Evolutionary conservation across 2,888 invertebrate genomes (phyloP), one percentile per base, ranked within the genome.

Genomic region (Unio delphinus): DNA sequence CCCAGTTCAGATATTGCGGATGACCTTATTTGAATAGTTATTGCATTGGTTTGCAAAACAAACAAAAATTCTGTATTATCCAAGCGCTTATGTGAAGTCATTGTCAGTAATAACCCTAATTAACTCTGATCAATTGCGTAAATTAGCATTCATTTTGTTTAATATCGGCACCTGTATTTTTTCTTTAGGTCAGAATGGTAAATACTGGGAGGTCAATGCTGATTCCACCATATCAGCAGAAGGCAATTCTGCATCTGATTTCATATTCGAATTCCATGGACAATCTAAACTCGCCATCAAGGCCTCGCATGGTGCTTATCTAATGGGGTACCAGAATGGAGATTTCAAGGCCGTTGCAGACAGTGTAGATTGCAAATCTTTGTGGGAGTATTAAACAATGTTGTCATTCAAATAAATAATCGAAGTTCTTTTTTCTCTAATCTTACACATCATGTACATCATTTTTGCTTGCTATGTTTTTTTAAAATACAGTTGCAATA

Each of bases 271-370:
- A 92, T 92, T 98, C 86, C 94, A 96, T 82, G 97, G 96, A 90
- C 96, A 97, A 55, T 96, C 97, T 77, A 93, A 96, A 85, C 94
- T 98, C 87, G 95, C 95, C 91, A 96, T 98, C 91, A 96, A 95
- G 91, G 93, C 94, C 18, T 87, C 90, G 1, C 89, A 90, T 69
- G 93, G 92, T 83, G 94, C 95, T 45, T 90, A 83, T 79, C 67
- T 90, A 57, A 84, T 85, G 68, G 89, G 89, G 4, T 89, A 89
- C 80, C 89, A 89, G 74, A 90, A 88, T 73, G 90, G 90, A 59
- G 82, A 85, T 18, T 80, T 89, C 73, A 80, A 77, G 34, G 88
- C 88, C 23, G 74, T 72, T 20, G 81, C 79, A 7, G 67, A 70
- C 4, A 78, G 81, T 62, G 64, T 80, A 11, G 76, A 73, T 56